phyloP scores from a whole-genome alignment of 2,113 vertebrate species.

The Chinchilla lanigera region DNA sequence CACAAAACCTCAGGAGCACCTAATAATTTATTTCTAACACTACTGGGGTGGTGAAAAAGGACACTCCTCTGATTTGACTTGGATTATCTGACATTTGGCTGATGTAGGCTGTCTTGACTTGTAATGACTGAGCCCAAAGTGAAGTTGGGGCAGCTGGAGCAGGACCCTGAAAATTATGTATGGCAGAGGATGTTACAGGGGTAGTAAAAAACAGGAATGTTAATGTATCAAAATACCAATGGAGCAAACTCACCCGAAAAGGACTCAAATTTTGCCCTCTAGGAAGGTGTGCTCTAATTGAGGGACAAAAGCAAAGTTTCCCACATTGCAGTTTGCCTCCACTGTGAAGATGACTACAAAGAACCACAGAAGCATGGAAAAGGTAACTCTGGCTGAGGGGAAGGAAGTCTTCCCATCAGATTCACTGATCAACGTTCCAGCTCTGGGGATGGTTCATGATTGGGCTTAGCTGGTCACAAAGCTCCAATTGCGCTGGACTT shows the following conservation, averaged over 20 bases:
- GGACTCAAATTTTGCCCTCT: neutral
- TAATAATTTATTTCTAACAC: neutral
- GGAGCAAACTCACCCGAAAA: neutral
- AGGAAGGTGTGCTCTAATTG: neutral
- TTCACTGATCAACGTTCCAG: neutral
- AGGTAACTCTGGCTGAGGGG: too few species aligned
- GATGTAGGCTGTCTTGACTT: neutral
- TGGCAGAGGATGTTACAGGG: neutral
- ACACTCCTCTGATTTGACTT: neutral
- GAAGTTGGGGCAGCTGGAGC: neutral
- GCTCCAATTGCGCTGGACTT: neutral
- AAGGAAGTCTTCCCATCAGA: neutral
- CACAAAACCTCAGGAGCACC: neutral
- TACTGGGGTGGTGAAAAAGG: neutral
- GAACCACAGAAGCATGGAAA: neutral
- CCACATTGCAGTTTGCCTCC: neutral
- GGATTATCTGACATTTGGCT: neutral
- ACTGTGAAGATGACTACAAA: neutral
- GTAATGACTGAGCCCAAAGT: neutral
- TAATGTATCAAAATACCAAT: neutral
- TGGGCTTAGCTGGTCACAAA: neutral
- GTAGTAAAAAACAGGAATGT: neutral
- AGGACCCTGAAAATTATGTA: neutral
- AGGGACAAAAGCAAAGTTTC: neutral
- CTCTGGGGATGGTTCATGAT: neutral